A percentile compares a stretch with the other conserved stretches of the same genome.
phyloP scores from a whole-genome alignment of 2,113 vertebrate genomes.

The Drymodes brunneopygia region DNA sequence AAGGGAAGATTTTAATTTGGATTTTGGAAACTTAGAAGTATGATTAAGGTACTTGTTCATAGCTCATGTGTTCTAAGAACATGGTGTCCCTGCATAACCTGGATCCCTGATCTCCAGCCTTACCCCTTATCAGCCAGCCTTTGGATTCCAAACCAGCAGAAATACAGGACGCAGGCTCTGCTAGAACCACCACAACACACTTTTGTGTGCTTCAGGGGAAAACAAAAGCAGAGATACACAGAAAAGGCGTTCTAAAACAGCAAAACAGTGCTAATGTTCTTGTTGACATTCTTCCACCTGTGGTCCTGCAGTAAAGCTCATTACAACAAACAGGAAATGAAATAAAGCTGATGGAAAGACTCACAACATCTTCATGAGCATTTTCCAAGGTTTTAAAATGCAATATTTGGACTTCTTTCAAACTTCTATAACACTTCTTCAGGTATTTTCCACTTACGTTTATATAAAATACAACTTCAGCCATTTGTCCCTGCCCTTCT shows the following conservation, averaged over 20 bases:
- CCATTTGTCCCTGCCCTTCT: neutral
- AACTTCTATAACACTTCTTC: neutral
- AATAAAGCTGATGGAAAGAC: neutral
- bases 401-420: neutral
- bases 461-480: neutral
- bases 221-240: neutral
- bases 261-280: neutral
- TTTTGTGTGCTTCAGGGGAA: neutral
- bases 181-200: neutral
- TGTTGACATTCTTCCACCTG: neutral
- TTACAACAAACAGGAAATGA: neutral
- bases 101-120: neutral
- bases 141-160: neutral
- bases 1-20: neutral
- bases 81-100: accelerated
- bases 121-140: neutral
- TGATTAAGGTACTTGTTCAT: neutral
- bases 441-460: neutral
- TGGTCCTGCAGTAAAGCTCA: neutral
- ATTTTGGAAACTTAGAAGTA: neutral
- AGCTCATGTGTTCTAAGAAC: neutral
- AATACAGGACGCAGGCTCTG: neutral
- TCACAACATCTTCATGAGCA: neutral
- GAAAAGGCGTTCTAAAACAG: neutral
- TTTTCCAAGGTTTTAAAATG: neutral